Base-by-base conservation (phyloP, 2,888 invertebrate genomes). In the Papilio elwesi region DNA sequence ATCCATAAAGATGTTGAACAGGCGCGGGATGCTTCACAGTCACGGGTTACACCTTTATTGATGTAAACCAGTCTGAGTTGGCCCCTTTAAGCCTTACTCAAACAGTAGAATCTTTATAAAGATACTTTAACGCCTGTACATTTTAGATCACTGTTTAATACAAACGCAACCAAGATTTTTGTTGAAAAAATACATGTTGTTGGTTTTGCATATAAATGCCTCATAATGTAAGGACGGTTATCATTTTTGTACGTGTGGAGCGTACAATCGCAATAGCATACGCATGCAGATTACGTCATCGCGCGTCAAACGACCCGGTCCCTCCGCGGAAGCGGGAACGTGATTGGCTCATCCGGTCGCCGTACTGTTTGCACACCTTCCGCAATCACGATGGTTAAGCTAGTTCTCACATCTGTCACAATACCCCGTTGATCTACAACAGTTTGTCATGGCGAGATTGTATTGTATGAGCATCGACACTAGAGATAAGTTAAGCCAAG, bases 291-390 rank as follows among this genome's bases (percentile, higher is more conserved):
- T 76, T 78, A 79, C 78, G 78, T 78, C 78, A 80, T 74, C 72
- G 79, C 75, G 78, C 77, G 80, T 81, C 84, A 87, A 87, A 88
- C 86, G 86, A 83, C 76, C 78, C 81, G 81, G 85, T 88, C 87
- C 88, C 85, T 84, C 79, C 84, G 83, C 82, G 85, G 81, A 85
- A 83, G 82, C 82, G 90, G 89, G 91, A 87, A 85, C 84, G 80
- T 86, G 92, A 93, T 93, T 93, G 91, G 80, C 81, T 91, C 92
- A 85, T 93, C 93, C 93, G 92, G 92, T 88, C 85, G 79, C 79
- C 78, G 82, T 80, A 81, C 81, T 81, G 81, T 84, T 82, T 85
- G 83, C 83, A 82, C 85, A 83, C 85, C 87, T 90, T 90, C 90
- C 90, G 90, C 88, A 91, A 90, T 90, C 88, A 81, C 82, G 73